These are phyloP conservation scores for Coleophora deauratella DNA, from an alignment of 2,888 invertebrate genomes.

Conservation along the genomic window DNA sequence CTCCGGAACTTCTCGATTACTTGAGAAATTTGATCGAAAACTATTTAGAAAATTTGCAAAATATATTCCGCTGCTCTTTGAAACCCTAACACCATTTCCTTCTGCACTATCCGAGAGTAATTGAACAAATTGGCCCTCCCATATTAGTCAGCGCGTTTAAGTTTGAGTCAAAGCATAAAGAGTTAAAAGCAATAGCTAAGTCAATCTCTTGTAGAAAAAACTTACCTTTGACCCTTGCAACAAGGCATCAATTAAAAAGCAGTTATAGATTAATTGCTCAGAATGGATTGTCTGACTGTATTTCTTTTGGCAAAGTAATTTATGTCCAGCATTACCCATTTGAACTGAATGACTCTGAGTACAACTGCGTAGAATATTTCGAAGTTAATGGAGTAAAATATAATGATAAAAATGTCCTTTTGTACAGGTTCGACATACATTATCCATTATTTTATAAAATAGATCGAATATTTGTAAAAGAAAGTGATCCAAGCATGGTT, in stretches of 20 bases:
- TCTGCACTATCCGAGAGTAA: slow-evolving; percentile 15
- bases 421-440: too few species aligned
- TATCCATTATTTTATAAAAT: too few species aligned
- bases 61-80: slow-evolving; percentile 8
- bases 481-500: too few species aligned
- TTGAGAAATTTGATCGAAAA: slow-evolving; percentile 6
- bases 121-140: slow-evolving; percentile 12
- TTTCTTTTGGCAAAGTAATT: too few species aligned
- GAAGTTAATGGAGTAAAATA: too few species aligned
- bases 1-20: slow-evolving; percentile 5
- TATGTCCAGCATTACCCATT: too few species aligned
- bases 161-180: slow-evolving; percentile 19
- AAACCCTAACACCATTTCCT: slow-evolving; percentile 14
- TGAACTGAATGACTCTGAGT: too few species aligned
- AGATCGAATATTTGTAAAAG: too few species aligned
- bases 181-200: slow-evolving; percentile 9
- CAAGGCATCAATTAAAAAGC: not conserved
- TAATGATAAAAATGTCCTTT: too few species aligned
- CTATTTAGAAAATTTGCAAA: slow-evolving; percentile 6
- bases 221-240: slow-evolving; percentile 1
- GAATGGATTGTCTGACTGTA: too few species aligned
- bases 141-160: slow-evolving; percentile 12
- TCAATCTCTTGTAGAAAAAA: slow-evolving; percentile 6
- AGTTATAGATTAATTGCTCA: not conserved
- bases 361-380: too few species aligned